Conservation (phyloP, 2,113 vertebrate species). For the Rhadina sibilatrix region DNA sequence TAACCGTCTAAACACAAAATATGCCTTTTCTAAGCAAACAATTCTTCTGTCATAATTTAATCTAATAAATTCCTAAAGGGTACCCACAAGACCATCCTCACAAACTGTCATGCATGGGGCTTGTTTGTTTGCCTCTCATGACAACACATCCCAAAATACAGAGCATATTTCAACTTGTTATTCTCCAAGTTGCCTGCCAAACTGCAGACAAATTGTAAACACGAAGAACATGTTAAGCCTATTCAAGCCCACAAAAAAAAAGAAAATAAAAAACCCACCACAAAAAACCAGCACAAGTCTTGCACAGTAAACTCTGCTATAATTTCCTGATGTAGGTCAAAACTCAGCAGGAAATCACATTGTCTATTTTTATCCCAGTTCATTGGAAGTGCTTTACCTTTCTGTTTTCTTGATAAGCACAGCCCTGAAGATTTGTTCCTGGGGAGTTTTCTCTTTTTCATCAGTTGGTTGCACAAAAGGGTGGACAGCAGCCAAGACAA, state of each 20-base stretch:
- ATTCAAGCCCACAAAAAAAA: neutral
- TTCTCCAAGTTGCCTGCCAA: neutral
- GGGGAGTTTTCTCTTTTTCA: conserved; percentile 81
- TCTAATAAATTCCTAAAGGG: conserved; percentile 12
- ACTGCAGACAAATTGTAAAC: conserved; percentile 18
- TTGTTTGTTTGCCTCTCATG: conserved; percentile 54
- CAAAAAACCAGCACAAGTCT: neutral
- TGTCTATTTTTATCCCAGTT: conserved; percentile 57
- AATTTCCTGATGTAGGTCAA: conserved; percentile 63
- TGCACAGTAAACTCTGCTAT: conserved; percentile 34
- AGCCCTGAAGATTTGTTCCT: conserved; percentile 91
- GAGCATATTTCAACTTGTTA: conserved; percentile 51
- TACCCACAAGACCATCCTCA: neutral
- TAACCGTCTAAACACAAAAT: neutral
- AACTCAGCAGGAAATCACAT: conserved; percentile 58
- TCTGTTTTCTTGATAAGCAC: conserved; percentile 89
- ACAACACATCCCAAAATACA: conserved; percentile 24
- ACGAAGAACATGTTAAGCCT: conserved; percentile 50
- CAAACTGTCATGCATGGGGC: neutral
- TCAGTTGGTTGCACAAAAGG: conserved; percentile 90
- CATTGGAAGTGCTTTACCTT: conserved; percentile 78
- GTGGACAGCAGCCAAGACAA: conserved; percentile 87
- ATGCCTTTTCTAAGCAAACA: neutral
- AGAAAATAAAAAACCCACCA: neutral
- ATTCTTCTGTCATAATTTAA: conserved; percentile 21